Conservation (phyloP, 1,140 invertebrate genomes). For the Drosophila littoralis region DNA sequence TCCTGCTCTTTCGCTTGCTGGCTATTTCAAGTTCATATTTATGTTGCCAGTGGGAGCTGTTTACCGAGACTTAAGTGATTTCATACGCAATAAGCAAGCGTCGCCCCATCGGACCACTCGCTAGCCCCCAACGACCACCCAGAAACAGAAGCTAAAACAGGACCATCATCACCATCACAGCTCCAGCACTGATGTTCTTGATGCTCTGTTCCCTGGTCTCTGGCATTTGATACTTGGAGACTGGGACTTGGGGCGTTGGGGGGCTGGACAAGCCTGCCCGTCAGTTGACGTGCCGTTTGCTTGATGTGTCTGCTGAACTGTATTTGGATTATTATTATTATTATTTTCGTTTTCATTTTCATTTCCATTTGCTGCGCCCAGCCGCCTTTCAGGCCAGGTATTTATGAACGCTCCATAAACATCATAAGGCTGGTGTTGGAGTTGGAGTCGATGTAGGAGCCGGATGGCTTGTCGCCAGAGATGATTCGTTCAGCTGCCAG, state of each 20-base stretch:
- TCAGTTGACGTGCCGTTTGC: conserved; percentile 28
- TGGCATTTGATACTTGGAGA: not conserved
- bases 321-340: conserved; percentile 53
- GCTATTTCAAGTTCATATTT: conserved; percentile 68
- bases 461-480: conserved; percentile 15
- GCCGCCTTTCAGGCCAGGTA: conserved; percentile 30
- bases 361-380: conserved; percentile 24
- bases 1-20: not conserved
- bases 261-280: not conserved
- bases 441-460: not conserved
- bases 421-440: not conserved
- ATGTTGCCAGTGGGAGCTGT: conserved; percentile 75
- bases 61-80: conserved; percentile 75
- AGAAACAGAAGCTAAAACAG: not conserved
- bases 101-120: conserved; percentile 33
- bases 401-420: conserved; percentile 45
- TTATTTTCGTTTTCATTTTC: conserved; percentile 33
- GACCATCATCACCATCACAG: not conserved
- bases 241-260: not conserved
- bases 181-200: not conserved
- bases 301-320: conserved; percentile 53
- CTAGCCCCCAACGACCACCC: conserved; percentile 5
- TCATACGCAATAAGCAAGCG: conserved; percentile 52
- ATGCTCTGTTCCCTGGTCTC: not conserved
- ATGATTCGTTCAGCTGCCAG: conserved; percentile 28